Evolutionary conservation across 2,113 vertebrate species (phyloP).

Genomic region (Pyrgilauda ruficollis): DNA sequence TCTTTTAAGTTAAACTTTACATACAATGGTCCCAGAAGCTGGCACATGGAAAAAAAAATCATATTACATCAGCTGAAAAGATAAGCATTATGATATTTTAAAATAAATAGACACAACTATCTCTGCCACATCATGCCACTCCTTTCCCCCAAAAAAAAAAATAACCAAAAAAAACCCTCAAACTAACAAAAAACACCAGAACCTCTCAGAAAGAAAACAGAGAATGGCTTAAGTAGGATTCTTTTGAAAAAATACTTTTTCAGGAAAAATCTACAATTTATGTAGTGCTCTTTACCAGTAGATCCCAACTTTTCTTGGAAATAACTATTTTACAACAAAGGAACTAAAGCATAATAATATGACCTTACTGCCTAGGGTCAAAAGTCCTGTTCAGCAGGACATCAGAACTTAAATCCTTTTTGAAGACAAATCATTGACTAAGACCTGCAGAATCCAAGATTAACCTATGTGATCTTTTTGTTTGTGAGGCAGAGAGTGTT

Average conservation of each 20-base stretch:
- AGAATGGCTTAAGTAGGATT: background rate
- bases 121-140: background rate
- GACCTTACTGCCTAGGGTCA: background rate
- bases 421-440: background rate
- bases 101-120: background rate
- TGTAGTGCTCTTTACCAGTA: background rate
- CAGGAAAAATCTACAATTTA: background rate
- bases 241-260: background rate
- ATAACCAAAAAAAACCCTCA: fast-evolving
- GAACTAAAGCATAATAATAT: background rate
- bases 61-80: background rate
- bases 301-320: background rate
- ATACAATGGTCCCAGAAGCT: background rate
- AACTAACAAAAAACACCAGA: background rate
- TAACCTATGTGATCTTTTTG: background rate
- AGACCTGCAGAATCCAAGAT: background rate
- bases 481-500: background rate
- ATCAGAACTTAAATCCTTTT: background rate
- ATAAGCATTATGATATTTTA: background rate
- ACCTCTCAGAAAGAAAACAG: background rate
- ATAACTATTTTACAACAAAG: background rate
- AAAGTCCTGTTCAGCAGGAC: background rate
- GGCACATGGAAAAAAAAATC: fast-evolving
- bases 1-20: background rate
- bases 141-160: fast-evolving